A percentile compares a stretch with the other conserved stretches of the same genome.
phyloP scores from a whole-genome alignment of 2,888 invertebrate genomes.

The Drosophila mettleri region DNA sequence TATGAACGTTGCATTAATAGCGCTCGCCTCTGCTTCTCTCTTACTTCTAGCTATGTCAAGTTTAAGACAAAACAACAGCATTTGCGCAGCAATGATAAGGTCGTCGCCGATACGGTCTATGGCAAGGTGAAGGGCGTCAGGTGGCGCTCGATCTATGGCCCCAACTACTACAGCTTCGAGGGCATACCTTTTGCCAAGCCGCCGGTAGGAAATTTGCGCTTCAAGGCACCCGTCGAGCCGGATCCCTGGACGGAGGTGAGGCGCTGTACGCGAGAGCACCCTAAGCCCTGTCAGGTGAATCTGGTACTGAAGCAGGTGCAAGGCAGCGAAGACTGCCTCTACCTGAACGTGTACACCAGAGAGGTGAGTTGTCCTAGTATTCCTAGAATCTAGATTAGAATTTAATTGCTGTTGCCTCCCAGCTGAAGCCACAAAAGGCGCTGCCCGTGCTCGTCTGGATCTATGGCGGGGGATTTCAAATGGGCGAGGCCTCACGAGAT shows the following conservation, averaged over 20 bases:
- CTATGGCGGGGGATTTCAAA: slow-evolving; percentile 86
- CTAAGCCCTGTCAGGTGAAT: slow-evolving; percentile 83
- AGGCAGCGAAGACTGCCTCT: slow-evolving; percentile 86
- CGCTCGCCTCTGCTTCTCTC: neutral
- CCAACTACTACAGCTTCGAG: slow-evolving; percentile 83
- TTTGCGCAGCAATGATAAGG: slow-evolving; percentile 81
- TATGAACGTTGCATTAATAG: slow-evolving; percentile 17
- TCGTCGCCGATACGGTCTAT: slow-evolving; percentile 81
- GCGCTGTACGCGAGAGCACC: slow-evolving; percentile 84
- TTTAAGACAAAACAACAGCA: slow-evolving; percentile 83
- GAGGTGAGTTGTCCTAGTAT: no score
- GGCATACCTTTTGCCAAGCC: slow-evolving; percentile 85
- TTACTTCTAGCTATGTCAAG: slow-evolving; percentile 79
- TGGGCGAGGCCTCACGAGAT: slow-evolving; percentile 85
- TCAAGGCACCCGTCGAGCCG: slow-evolving; percentile 85
- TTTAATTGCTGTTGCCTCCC: neutral
- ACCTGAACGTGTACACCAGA: slow-evolving; percentile 85
- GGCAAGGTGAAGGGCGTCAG: slow-evolving; percentile 84
- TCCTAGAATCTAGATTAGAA: no score
- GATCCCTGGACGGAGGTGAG: slow-evolving; percentile 85
- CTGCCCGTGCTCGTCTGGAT: slow-evolving; percentile 86
- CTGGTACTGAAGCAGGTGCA: slow-evolving; percentile 83
- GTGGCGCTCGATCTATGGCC: slow-evolving; percentile 82
- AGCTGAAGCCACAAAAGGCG: slow-evolving; percentile 80
- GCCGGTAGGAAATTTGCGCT: slow-evolving; percentile 82